phyloP scores from a whole-genome alignment of 1,140 invertebrate genomes.

The Conus betulinus region DNA sequence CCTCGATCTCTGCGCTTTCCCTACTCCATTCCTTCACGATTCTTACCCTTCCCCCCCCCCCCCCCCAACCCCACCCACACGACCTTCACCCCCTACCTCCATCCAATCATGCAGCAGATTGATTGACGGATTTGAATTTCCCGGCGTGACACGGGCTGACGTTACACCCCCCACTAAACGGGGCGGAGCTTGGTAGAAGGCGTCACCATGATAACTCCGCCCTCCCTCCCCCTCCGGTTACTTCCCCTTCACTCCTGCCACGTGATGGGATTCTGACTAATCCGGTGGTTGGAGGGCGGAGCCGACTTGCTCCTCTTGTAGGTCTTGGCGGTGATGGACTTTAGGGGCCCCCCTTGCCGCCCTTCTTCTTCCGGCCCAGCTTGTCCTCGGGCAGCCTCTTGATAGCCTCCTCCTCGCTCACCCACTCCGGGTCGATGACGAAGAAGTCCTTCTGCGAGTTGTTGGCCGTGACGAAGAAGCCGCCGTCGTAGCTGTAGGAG shows the following conservation, averaged over 20 bases:
- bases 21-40: too few relatives aligned
- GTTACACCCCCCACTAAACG: too few relatives aligned
- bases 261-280: constrained; percentile 26
- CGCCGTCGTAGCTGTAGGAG: constrained; percentile 38
- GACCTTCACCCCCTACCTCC: too few relatives aligned
- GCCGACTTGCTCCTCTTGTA: constrained; percentile 29
- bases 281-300: constrained; percentile 18
- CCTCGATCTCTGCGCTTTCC: too few relatives aligned
- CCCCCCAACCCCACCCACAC: too few relatives aligned
- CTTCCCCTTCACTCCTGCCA: neutral
- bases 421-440: constrained; percentile 42
- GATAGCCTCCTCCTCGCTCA: constrained; percentile 15
- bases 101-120: too few relatives aligned
- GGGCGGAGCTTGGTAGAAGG: too few relatives aligned
- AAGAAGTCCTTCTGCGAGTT: constrained; percentile 33
- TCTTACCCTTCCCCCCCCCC: too few relatives aligned
- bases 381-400: constrained; percentile 16
- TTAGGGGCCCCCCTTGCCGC: neutral
- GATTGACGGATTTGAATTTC: too few relatives aligned
- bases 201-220: too few relatives aligned
- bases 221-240: too few relatives aligned
- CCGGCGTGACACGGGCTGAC: too few relatives aligned
- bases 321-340: neutral
- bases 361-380: neutral
- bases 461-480: constrained; percentile 32